Evolutionary conservation across 2,888 invertebrate genomes (phyloP).

Genomic region (Smittia sp.): DNA sequence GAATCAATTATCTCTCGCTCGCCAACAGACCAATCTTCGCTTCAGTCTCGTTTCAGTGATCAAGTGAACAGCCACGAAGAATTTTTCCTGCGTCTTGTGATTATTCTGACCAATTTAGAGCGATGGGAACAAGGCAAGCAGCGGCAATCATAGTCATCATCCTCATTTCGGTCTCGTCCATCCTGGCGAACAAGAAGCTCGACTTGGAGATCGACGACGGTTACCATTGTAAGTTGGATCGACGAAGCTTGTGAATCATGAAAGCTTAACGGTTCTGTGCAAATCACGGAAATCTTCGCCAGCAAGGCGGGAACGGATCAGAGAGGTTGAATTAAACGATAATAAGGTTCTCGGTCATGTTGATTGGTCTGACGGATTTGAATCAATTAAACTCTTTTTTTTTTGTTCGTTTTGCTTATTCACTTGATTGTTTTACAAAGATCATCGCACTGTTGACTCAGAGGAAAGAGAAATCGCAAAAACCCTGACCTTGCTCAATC

Average conservation of each 20-base stretch:
- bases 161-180: not conserved
- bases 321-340: too few species aligned
- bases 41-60: not conserved
- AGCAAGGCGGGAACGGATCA: too few species aligned
- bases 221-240: too few species aligned
- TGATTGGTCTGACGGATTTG: too few species aligned
- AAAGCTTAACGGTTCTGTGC: too few species aligned
- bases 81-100: too few species aligned
- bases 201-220: not conserved
- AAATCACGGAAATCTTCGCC: too few species aligned
- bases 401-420: too few species aligned
- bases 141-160: slow-evolving; percentile 35
- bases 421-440: slow-evolving; percentile 2
- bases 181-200: not conserved
- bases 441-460: slow-evolving; percentile 15
- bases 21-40: not conserved
- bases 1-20: not conserved
- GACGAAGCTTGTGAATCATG: too few species aligned
- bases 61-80: not conserved
- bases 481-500: not conserved
- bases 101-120: too few species aligned
- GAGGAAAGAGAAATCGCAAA: not conserved
- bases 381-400: not conserved
- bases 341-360: too few species aligned
- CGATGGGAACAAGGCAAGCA: not conserved